phyloP scores from a whole-genome alignment of 1,140 invertebrate genomes.

The Ips typographus region DNA sequence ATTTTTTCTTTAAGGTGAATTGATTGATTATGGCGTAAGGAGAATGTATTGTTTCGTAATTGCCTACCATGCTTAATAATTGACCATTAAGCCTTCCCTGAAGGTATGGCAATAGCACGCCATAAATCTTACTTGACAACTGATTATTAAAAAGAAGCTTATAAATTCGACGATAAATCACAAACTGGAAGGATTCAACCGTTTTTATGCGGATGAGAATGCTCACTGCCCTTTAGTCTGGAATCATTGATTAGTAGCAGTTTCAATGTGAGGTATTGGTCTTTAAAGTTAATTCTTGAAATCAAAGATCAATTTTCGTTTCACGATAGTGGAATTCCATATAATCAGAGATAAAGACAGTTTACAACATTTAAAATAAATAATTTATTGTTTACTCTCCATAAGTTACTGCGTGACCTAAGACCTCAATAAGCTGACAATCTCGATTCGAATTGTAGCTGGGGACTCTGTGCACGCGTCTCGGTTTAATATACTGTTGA shows the following conservation, averaged over 20 bases:
- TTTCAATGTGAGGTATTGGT: background rate
- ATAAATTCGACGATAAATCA: background rate
- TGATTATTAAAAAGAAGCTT: slow-evolving; percentile 4
- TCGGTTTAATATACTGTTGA: too few relatives aligned
- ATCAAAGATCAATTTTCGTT: background rate
- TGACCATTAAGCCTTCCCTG: slow-evolving; percentile 11
- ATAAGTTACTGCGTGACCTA: slow-evolving; percentile 18
- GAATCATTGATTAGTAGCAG: background rate
- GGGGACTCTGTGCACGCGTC: too few relatives aligned
- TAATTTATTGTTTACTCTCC: slow-evolving; percentile 20
- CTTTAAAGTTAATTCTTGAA: background rate
- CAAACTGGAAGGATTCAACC: background rate
- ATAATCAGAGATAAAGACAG: slow-evolving; percentile 9
- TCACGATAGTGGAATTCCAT: slow-evolving; percentile 12
- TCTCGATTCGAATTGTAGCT: slow-evolving; percentile 4
- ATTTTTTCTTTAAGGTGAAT: too few relatives aligned
- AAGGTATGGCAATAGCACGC: slow-evolving; percentile 1
- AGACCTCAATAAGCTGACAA: background rate
- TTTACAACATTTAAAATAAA: slow-evolving; percentile 21
- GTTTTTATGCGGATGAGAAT: background rate
- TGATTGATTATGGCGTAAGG: background rate
- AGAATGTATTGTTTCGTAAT: slow-evolving; percentile 7
- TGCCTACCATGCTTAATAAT: slow-evolving; percentile 4
- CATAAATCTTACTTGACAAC: slow-evolving; percentile 5
- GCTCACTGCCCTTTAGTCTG: background rate